Conservation (phyloP, 2,797 vertebrate genomes). For the Sebastes wilsoni region DNA sequence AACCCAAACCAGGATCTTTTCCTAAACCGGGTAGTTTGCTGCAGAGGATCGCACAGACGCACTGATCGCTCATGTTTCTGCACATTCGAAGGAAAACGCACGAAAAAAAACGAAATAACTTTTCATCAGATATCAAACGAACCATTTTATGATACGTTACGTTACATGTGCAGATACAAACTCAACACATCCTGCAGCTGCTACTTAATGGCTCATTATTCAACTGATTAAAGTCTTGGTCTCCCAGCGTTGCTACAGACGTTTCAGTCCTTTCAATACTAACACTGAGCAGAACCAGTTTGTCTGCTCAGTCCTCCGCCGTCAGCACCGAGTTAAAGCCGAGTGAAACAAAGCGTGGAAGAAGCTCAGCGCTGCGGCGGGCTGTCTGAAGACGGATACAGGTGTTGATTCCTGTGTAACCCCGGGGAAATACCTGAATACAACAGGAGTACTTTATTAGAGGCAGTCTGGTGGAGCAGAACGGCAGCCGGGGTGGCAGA, state of each 20-base stretch:
- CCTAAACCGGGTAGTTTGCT: no score
- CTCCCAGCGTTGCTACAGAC: no score
- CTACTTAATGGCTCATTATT: neutral
- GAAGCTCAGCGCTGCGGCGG: no score
- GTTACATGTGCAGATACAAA: no score
- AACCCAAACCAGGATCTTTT: no score
- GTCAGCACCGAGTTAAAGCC: neutral
- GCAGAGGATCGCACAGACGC: no score
- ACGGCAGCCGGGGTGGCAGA: neutral
- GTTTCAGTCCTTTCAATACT: neutral
- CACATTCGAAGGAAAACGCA: no score
- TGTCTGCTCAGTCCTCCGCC: neutral
- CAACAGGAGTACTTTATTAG: constrained; percentile 20
- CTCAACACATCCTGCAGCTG: neutral
- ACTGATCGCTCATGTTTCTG: no score
- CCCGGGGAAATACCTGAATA: constrained; percentile 16
- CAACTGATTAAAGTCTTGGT: neutral
- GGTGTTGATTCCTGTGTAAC: neutral
- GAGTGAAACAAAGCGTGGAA: neutral
- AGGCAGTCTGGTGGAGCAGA: neutral
- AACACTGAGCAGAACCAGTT: neutral
- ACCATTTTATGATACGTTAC: no score
- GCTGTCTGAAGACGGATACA: neutral
- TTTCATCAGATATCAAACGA: no score
- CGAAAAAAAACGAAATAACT: no score